Evolutionary conservation across 2,113 vertebrate species (phyloP), one percentile per base, ranked within the genome.

Genomic region (Caranx ignobilis): DNA sequence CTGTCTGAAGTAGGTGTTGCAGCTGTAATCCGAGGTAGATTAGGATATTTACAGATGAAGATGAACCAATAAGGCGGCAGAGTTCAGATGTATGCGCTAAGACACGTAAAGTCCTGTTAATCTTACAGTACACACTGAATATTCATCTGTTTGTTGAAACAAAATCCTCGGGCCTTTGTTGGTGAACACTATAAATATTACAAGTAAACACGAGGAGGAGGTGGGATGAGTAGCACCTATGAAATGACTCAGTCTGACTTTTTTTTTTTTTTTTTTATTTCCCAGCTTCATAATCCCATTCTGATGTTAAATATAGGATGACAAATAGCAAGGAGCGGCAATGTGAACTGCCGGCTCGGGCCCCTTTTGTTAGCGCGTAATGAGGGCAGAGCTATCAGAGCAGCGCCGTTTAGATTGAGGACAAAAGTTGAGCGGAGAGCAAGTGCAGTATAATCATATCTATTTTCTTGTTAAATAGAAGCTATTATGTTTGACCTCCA

Each of bases 401-500:
- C 84, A 31, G 73, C 57, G 3, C 48, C 65, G 50, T 63, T 86
- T 43, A 81, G 83, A 86, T 63, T 68, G 79, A 91, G 90, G 89
- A 93, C 88, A 87, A 87, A 89, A 92, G 82, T 92, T 85, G 87
- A 84, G 72, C 80, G 21, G 70, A 66, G 84, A 89, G 88, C 76
- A 82, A 75, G 81, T 15, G 71, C 66, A 57, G 63, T 67, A 86
- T 82, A 92, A 92, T 92, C 89, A 86, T 90, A 92, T 93, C 88
- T 89, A 72, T 81, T 90, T 91, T 88, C 75, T 50, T 67, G 71
- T 83, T 83, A 91, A 93, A 94, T 80, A 68, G 80, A 91, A 91
- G 79, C 89, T 77, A 87, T 94, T 93, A 88, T 89, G 73, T 91
- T 85, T 94, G 91, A 93, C 92, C 92, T 93, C 85, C 70, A 90